Evolutionary conservation across 2,797 vertebrate species (phyloP).

Genomic region (Liasis olivaceus): DNA sequence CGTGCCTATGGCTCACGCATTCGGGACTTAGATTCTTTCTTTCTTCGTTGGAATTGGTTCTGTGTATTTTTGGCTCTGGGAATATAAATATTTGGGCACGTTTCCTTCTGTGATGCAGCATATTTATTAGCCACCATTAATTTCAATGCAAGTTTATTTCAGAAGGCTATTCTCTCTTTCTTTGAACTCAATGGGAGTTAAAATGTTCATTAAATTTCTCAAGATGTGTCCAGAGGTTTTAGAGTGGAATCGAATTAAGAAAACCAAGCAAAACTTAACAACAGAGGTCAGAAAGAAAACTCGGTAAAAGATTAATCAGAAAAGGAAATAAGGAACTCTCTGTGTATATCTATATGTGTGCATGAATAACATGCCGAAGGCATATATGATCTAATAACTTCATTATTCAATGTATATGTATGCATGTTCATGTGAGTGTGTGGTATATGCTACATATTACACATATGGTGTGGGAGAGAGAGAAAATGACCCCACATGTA

Average conservation of each 20-base stretch:
- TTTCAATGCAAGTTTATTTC: background rate
- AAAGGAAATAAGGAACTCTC: background rate
- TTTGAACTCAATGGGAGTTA: background rate
- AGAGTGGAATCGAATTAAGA: background rate
- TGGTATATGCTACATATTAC: background rate
- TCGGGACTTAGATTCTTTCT: background rate
- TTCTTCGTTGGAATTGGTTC: background rate
- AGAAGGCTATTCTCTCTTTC: background rate
- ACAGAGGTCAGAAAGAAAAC: background rate
- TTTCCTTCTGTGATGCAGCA: background rate
- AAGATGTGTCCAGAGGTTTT: background rate
- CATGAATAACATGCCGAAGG: background rate
- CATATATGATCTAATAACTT: background rate
- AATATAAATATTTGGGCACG: background rate
- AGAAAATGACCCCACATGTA: background rate
- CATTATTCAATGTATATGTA: background rate
- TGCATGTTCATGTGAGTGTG: background rate
- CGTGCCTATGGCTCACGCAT: background rate
- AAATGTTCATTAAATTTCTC: background rate
- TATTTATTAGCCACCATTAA: background rate
- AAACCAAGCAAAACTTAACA: background rate
- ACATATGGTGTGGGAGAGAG: background rate
- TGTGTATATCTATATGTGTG: background rate
- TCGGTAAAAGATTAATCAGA: background rate
- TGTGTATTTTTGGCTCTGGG: background rate